These are phyloP conservation scores for Falcunculus frontatus DNA, from an alignment of 2,113 vertebrate species.

Conservation along the genomic window DNA sequence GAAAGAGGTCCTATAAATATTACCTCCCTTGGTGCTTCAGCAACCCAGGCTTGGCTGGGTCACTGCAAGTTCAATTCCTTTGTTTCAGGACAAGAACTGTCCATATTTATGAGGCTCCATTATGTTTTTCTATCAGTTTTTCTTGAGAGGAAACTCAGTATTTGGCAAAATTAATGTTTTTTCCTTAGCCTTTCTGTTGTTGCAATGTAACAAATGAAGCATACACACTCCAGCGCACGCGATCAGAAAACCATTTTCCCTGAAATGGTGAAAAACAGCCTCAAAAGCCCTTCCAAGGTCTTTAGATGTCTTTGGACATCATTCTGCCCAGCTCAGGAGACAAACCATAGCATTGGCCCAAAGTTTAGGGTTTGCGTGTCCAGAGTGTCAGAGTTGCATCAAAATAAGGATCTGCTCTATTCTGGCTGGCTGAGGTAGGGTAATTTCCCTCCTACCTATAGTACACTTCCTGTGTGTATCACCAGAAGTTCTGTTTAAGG, in stretches of 20 bases:
- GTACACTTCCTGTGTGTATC: background rate
- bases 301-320: background rate
- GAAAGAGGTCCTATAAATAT: background rate
- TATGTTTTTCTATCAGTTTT: background rate
- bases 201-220: background rate
- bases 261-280: background rate
- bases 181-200: background rate
- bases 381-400: background rate
- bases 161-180: background rate
- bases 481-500: background rate
- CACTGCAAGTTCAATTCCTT: background rate
- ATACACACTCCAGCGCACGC: accelerated
- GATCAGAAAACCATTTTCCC: background rate
- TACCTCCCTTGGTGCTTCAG: background rate
- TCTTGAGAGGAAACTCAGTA: background rate
- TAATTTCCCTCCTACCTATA: background rate
- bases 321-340: background rate
- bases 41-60: background rate
- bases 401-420: background rate
- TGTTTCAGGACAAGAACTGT: background rate
- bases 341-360: background rate
- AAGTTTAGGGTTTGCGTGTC: background rate
- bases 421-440: background rate
- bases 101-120: background rate
- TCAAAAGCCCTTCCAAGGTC: background rate